Evolutionary conservation across 2,888 invertebrate genomes (phyloP).

Genomic region (Phragmatobia fuliginosa): DNA sequence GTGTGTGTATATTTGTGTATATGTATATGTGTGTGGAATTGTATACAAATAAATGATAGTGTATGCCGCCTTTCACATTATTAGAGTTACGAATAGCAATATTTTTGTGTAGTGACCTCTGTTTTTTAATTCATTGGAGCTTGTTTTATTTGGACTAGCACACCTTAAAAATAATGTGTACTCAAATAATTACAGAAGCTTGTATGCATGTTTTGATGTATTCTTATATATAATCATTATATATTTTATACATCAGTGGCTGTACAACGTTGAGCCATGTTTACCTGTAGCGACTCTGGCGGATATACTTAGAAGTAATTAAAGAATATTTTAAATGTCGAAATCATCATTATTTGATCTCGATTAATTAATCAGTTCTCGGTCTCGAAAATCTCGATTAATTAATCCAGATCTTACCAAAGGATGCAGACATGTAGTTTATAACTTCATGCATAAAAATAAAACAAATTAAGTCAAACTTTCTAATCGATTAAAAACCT

Average conservation of each 20-base stretch:
- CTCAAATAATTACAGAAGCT: background rate
- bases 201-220: no score
- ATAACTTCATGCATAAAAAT: background rate
- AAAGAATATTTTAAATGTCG: background rate
- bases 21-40: background rate
- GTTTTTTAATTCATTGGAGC: background rate
- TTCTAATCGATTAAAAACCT: background rate
- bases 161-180: no score
- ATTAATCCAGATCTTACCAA: constrained; percentile 3
- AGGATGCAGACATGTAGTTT: background rate
- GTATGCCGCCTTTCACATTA: constrained; percentile 4
- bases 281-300: no score
- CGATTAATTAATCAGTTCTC: no score
- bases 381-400: background rate
- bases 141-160: background rate
- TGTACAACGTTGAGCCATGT: no score
- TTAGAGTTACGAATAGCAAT: background rate
- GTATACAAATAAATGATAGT: background rate
- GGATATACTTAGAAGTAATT: background rate
- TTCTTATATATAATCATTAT: no score
- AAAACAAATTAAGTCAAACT: constrained; percentile 1
- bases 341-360: background rate
- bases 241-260: no score
- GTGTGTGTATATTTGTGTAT: no score
- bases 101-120: background rate